phyloP scores from a whole-genome alignment of 2,113 vertebrate genomes.

The Chaetodon auriga region DNA sequence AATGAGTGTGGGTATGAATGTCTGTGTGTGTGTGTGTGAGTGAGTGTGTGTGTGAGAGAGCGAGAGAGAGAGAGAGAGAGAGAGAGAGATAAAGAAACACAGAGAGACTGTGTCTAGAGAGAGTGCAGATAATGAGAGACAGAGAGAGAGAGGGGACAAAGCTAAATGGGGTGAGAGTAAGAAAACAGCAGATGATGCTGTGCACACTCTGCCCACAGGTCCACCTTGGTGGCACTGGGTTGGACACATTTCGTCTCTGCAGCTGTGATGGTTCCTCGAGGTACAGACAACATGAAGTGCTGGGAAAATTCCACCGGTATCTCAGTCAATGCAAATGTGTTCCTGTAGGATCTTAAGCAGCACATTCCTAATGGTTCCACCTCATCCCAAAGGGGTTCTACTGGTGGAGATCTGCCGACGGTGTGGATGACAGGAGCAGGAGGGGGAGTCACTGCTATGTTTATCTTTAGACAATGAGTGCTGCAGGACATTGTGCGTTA shows the following conservation, averaged over 20 bases:
- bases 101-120: not conserved
- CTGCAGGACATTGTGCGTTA: slow-evolving; percentile 1
- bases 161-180: not conserved
- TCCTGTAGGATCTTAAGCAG: slow-evolving; percentile 20
- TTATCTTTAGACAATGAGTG: not conserved
- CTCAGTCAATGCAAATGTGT: slow-evolving; percentile 15
- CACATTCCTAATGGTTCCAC: slow-evolving; percentile 8
- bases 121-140: not conserved
- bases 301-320: slow-evolving; percentile 1
- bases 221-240: not conserved
- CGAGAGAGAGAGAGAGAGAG: too few species aligned
- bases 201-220: not conserved
- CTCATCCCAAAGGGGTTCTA: slow-evolving; percentile 25
- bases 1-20: not conserved
- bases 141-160: not conserved
- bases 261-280: not conserved
- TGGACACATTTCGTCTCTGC: not conserved
- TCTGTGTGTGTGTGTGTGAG: too few species aligned
- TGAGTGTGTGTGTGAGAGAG: too few species aligned
- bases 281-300: not conserved
- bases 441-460: slow-evolving; percentile 5
- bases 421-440: not conserved
- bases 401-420: slow-evolving; percentile 14
- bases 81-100: not conserved
- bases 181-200: not conserved